Base-by-base conservation (phyloP, 2,797 vertebrate genomes). In the Alcedo quadribrachys region DNA sequence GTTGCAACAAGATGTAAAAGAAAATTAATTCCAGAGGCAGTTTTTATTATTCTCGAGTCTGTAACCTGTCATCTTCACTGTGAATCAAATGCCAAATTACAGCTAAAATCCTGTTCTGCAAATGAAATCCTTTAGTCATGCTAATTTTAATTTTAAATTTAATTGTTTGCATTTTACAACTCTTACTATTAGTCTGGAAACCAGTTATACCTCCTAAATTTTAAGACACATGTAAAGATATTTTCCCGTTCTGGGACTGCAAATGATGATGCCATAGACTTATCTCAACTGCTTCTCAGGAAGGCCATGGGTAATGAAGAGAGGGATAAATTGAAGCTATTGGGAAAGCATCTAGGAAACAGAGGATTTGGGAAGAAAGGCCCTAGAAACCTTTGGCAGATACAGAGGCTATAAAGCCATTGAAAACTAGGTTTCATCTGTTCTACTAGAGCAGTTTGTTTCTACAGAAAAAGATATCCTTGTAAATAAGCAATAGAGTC, bases 91-190 rank as follows among this genome's bases (percentile, higher is more conserved):
- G 68, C 83, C 81, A 94, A 84, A 93, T 92, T 82, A 84, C 70
- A 90, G 55, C 53, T 92, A 63, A 89, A 95, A 94, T 87, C 75
- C 73, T 82, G 61, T 92, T 95, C 85, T 89, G 60, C 78, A 94
- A 92, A 94, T 78, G 69, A 93, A 95, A 93, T 87, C 76, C 61
- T 96, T 95, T 94, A 93, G 83, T 93, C 83, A 87, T 73, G 65
- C 61, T 95, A 91, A 91, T 97, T 96, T 87, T 54, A 96, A 92
- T 82, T 94, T 95, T 91, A 94, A 93, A 93, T 91, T 40, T 88
- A 94, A 90, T 91, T 95, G 91, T 93, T 95, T 94, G 58, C 86
- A 73, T 88, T 94, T 94, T 89, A 70, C 69, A 83, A 61, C 51
- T 83, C 78, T 89, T 85, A 78, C 33, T 77, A 79, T 63, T 83